Conservation (phyloP, 1,140 invertebrate genomes). For the Zaprionus capensis region DNA sequence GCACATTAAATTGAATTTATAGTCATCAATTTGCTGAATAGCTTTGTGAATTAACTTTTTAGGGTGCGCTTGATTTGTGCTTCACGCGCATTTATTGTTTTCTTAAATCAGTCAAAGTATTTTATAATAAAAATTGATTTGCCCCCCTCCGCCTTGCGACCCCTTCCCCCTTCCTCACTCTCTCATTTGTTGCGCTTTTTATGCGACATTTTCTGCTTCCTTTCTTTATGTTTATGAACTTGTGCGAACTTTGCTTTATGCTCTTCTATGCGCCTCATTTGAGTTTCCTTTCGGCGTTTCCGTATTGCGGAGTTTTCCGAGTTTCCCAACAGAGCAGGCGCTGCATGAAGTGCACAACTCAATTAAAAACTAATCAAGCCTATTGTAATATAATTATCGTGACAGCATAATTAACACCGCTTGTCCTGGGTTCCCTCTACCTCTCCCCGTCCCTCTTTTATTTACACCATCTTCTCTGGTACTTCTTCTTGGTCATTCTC, state of each 20-base stretch:
- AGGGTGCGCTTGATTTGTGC: conserved; percentile 67
- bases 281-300: conserved; percentile 7
- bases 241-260: conserved; percentile 56
- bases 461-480: conserved; percentile 12
- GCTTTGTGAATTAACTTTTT: conserved; percentile 80
- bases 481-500: conserved; percentile 22
- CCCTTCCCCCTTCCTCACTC: background rate
- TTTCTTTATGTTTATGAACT: conserved; percentile 61
- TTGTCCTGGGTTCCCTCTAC: conserved; percentile 29
- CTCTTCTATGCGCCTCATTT: conserved; percentile 22
- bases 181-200: conserved; percentile 55
- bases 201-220: conserved; percentile 68
- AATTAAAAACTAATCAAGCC: conserved; percentile 83
- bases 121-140: conserved; percentile 80
- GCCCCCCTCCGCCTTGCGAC: background rate
- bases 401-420: conserved; percentile 77
- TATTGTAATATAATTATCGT: conserved; percentile 81
- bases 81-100: conserved; percentile 73
- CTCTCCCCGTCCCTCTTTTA: background rate
- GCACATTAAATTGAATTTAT: conserved; percentile 83
- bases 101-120: conserved; percentile 81
- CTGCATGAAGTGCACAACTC: conserved; percentile 68
- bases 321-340: background rate
- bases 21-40: conserved; percentile 80
- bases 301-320: background rate